phyloP scores from a whole-genome alignment of 2,888 invertebrate genomes.

The Horisme vitalbata region DNA sequence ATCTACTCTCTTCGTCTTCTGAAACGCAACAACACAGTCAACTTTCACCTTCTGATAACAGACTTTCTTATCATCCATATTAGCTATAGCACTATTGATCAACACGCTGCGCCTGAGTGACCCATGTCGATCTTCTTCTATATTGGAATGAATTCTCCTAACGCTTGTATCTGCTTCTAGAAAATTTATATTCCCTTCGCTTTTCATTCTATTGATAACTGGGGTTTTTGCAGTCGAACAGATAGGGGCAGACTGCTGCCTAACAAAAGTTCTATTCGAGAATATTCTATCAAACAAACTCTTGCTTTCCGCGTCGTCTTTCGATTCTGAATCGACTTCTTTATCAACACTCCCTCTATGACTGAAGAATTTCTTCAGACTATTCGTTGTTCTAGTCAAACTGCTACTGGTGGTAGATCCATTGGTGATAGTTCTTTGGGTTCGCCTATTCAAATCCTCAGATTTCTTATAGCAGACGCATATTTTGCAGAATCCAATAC shows the following conservation, averaged over 20 bases:
- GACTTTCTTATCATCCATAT: conserved; percentile 67
- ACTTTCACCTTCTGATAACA: conserved; percentile 68
- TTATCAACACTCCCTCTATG: conserved; percentile 72
- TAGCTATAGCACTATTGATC: conserved; percentile 72
- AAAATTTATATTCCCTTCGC: conserved; percentile 66
- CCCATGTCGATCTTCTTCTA: conserved; percentile 43
- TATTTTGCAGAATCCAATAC: conserved; percentile 89
- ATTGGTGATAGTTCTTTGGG: conserved; percentile 81
- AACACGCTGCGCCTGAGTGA: conserved; percentile 79
- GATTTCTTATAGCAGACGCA: conserved; percentile 82
- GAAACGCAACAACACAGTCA: conserved; percentile 70
- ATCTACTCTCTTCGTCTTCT: conserved; percentile 68
- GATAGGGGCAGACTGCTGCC: conserved; percentile 73
- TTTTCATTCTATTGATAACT: conserved; percentile 63
- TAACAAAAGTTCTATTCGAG: conserved; percentile 58
- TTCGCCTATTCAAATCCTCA: conserved; percentile 67
- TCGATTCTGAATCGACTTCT: conserved; percentile 58
- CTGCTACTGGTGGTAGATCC: conserved; percentile 84
- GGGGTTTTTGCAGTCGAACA: conserved; percentile 57
- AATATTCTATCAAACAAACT: conserved; percentile 67
- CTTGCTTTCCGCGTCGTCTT: conserved; percentile 49
- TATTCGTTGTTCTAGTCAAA: conserved; percentile 83
- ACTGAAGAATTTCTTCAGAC: conserved; percentile 76
- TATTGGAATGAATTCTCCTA: conserved; percentile 66
- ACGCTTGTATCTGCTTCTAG: conserved; percentile 46